A percentile compares a stretch with the other conserved stretches of the same genome.
Evolutionary conservation across 2,888 invertebrate species (phyloP).

Genomic region (Ectobius pallidus): DNA sequence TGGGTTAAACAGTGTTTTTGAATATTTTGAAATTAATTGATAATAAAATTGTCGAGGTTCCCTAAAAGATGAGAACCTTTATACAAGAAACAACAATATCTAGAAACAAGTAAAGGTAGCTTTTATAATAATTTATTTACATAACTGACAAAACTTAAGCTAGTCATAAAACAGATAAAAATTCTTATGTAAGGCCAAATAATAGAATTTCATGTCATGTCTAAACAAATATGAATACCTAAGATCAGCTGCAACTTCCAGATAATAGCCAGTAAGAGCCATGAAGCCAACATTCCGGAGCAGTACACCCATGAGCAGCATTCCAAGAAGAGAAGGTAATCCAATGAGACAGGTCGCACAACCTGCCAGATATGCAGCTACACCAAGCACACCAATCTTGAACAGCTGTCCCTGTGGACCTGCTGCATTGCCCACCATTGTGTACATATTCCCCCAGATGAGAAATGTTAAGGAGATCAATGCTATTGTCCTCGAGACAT

Average conservation of each 20-base stretch:
- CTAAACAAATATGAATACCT: no score
- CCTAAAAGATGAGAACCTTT: no score
- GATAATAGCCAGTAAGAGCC: conserved; percentile 69
- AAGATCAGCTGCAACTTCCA: conserved; percentile 70
- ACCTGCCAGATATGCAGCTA: conserved; percentile 36
- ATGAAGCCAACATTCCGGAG: conserved; percentile 76
- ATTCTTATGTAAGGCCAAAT: no score
- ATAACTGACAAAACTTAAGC: no score
- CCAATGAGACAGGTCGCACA: conserved; percentile 70
- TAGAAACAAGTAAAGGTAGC: no score
- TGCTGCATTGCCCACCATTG: conserved; percentile 31
- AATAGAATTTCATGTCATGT: no score
- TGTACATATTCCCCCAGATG: conserved; percentile 76
- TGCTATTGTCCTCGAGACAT: not conserved
- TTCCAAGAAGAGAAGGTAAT: conserved; percentile 83
- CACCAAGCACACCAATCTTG: conserved; percentile 36
- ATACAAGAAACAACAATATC: no score
- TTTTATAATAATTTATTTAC: no score
- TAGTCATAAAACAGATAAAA: no score
- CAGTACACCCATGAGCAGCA: conserved; percentile 81
- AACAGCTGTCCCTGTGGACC: conserved; percentile 41
- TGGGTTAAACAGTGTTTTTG: no score
- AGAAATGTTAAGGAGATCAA: conserved; percentile 54
- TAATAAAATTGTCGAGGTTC: no score
- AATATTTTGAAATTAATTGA: no score